Evolutionary conservation across 2,797 vertebrate genomes (phyloP).

Genomic region (Propithecus deckenii): DNA sequence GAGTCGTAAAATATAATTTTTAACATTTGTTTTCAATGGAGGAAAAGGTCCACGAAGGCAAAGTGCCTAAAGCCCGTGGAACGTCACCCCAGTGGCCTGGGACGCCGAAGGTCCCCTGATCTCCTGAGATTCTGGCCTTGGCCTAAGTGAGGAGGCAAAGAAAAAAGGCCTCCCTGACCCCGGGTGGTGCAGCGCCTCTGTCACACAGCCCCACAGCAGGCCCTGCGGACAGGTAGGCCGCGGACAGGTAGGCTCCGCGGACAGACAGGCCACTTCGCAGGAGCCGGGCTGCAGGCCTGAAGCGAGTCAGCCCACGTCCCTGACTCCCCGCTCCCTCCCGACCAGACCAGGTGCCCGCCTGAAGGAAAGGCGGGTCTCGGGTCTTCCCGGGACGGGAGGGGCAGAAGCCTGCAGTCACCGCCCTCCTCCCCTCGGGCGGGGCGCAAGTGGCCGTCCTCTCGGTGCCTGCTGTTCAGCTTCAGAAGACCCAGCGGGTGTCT

Average conservation of each 20-base stretch:
- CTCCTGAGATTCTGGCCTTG: background rate
- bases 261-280: too few species aligned
- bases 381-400: background rate
- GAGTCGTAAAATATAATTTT: rapidly evolving
- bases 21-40: background rate
- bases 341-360: too few species aligned
- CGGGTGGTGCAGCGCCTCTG: rapidly evolving
- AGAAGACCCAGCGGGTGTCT: slow-evolving; percentile 89
- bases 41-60: too few species aligned
- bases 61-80: rapidly evolving
- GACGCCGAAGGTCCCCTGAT: too few species aligned
- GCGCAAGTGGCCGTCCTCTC: slow-evolving; percentile 86
- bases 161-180: background rate
- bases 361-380: background rate
- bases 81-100: rapidly evolving
- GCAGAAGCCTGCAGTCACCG: slow-evolving; percentile 88
- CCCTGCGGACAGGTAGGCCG: too few species aligned
- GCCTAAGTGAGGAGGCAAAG: background rate
- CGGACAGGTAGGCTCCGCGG: too few species aligned
- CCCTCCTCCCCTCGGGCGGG: slow-evolving; percentile 83
- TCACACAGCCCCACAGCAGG: background rate
- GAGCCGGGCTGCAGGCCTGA: background rate
- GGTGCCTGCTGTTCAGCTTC: slow-evolving; percentile 82
- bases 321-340: rapidly evolving
- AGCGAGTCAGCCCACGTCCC: rapidly evolving